Conservation (phyloP, 1,140 invertebrate species). For the Drosophila lini region DNA sequence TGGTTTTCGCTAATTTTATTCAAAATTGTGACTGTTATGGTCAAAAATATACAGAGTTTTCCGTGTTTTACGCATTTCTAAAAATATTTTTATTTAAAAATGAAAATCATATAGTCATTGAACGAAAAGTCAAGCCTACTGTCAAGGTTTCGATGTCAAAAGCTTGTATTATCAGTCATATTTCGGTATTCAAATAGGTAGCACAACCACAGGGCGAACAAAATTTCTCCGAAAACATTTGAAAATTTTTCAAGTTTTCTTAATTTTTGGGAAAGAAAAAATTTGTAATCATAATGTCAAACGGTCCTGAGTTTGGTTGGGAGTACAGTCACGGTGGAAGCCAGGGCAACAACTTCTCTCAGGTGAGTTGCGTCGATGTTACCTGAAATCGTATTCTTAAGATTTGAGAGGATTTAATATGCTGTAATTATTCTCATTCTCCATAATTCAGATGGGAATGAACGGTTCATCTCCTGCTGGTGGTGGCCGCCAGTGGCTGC, state of each 20-base stretch:
- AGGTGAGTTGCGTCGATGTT: constrained; percentile 31
- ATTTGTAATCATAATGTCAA: constrained; percentile 40
- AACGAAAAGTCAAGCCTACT: not conserved
- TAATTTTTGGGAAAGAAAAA: constrained; percentile 12
- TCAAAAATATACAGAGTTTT: not conserved
- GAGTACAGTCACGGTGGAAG: constrained; percentile 29
- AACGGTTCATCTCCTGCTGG: not conserved
- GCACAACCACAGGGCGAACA: constrained; percentile 27
- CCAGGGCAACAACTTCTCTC: constrained; percentile 9
- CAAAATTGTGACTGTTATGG: not conserved
- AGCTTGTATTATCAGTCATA: constrained; percentile 27
- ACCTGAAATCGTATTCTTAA: no score
- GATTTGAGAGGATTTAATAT: no score
- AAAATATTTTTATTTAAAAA: not conserved
- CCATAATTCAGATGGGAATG: constrained; percentile 27
- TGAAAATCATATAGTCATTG: not conserved
- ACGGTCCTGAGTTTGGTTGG: constrained; percentile 54
- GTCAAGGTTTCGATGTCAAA: no score
- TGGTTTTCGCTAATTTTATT: constrained; percentile 20
- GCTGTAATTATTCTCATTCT: no score
- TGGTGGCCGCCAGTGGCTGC: constrained; percentile 60
- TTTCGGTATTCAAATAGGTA: constrained; percentile 25
- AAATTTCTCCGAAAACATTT: constrained; percentile 29
- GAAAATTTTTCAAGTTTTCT: constrained; percentile 28
- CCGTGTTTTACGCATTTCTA: not conserved